Evolutionary conservation across 2,797 vertebrate genomes (phyloP).

Genomic region (Pyrocephalus nanus): DNA sequence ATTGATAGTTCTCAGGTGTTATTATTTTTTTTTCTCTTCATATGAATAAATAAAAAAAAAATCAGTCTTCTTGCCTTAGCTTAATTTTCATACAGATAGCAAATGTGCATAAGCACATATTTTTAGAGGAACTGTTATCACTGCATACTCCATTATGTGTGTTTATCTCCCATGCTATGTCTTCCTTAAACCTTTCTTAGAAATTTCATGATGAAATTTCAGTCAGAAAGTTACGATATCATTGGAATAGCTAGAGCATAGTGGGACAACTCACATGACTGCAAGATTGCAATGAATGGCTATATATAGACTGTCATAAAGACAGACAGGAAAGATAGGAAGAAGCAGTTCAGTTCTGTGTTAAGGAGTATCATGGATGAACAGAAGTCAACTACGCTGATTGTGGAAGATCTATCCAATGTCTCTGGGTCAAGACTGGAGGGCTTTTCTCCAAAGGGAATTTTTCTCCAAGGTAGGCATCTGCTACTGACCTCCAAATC

Average conservation of each 20-base stretch:
- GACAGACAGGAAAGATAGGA: background rate
- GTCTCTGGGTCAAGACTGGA: background rate
- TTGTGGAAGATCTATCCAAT: background rate
- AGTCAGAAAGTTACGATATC: background rate
- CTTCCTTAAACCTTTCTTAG: background rate
- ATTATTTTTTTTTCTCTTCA: background rate
- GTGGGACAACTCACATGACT: background rate
- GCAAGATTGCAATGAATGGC: too few species aligned
- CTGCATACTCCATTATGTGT: background rate
- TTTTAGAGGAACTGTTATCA: background rate
- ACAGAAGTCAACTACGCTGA: background rate
- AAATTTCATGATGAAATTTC: background rate
- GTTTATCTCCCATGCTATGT: background rate
- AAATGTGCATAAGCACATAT: background rate
- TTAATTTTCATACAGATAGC: background rate
- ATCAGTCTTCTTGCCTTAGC: background rate
- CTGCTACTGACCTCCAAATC: background rate
- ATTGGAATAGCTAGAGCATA: background rate
- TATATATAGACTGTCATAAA: background rate
- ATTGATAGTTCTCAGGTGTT: background rate
- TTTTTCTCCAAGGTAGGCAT: background rate
- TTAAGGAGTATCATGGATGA: background rate
- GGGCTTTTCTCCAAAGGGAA: background rate
- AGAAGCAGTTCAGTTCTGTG: background rate
- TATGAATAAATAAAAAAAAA: background rate